These are phyloP conservation scores for Pantala flavescens DNA, from an alignment of 1,140 invertebrate genomes.

Conservation along the genomic window DNA sequence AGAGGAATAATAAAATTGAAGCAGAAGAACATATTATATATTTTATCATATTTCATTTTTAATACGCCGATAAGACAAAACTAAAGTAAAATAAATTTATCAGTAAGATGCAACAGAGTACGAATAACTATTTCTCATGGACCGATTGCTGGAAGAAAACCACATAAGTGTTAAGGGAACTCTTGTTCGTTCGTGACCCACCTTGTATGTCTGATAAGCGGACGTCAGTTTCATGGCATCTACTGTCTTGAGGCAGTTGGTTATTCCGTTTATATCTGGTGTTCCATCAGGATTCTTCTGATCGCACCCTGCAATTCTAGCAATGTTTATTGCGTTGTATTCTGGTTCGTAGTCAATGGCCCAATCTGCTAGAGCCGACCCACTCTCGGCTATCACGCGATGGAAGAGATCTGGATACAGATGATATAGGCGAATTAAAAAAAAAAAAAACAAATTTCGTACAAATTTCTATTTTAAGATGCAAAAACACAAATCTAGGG, in stretches of 20 bases:
- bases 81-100: neutral
- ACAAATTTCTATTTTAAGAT: neutral
- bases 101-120: neutral
- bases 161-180: too few species aligned
- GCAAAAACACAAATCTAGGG: neutral
- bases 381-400: conserved; percentile 29
- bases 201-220: neutral
- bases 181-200: neutral
- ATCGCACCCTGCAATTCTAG: conserved; percentile 29
- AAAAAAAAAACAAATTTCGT: neutral
- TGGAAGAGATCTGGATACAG: conserved; percentile 24
- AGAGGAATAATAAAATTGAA: neutral
- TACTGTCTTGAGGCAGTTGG: neutral
- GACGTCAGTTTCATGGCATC: neutral
- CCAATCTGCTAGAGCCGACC: conserved; percentile 31
- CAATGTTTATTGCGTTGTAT: conserved; percentile 28
- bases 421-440: neutral
- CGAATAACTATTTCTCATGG: too few species aligned
- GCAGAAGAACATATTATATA: neutral
- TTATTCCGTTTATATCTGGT: neutral
- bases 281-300: neutral
- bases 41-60: neutral
- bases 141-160: too few species aligned
- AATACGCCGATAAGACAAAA: neutral
- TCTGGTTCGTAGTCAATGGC: conserved; percentile 30